Evolutionary conservation across 1,140 invertebrate genomes (phyloP).

Genomic region (Hestina assimilis): DNA sequence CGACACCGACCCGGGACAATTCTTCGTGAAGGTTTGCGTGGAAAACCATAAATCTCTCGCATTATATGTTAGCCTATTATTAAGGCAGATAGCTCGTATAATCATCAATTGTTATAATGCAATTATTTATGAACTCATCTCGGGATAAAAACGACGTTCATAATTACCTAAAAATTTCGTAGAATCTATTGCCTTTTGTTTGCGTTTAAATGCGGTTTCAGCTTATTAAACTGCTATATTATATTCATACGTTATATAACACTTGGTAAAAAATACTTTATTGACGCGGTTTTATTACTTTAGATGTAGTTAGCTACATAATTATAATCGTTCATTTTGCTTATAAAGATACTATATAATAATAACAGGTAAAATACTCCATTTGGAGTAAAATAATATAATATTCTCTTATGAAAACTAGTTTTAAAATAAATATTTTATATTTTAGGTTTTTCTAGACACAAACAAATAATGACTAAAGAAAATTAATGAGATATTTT

Average conservation of each 20-base stretch:
- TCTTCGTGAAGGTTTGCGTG: constrained; percentile 37
- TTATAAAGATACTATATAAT: too few species aligned
- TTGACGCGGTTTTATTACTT: too few species aligned
- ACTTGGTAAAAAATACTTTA: too few species aligned
- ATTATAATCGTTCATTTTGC: too few species aligned
- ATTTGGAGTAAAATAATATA: not conserved
- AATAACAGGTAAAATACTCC: too few species aligned
- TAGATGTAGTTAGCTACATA: too few species aligned
- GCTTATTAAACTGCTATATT: too few species aligned
- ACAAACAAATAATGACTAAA: too few species aligned
- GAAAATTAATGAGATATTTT: too few species aligned
- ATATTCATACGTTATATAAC: too few species aligned
- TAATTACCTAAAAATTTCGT: not conserved
- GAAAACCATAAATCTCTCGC: constrained; percentile 24
- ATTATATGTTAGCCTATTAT: constrained; percentile 25
- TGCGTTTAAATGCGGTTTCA: not conserved
- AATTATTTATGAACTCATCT: constrained; percentile 8
- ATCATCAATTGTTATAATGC: constrained; percentile 20
- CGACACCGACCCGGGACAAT: constrained; percentile 58
- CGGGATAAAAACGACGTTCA: not conserved
- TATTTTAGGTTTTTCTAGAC: too few species aligned
- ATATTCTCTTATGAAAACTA: not conserved
- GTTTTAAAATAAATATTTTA: not conserved
- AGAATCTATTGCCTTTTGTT: not conserved
- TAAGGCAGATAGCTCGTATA: constrained; percentile 18